phyloP scores from a whole-genome alignment of 2,113 vertebrate genomes.

The Chloroceryle aenea region DNA sequence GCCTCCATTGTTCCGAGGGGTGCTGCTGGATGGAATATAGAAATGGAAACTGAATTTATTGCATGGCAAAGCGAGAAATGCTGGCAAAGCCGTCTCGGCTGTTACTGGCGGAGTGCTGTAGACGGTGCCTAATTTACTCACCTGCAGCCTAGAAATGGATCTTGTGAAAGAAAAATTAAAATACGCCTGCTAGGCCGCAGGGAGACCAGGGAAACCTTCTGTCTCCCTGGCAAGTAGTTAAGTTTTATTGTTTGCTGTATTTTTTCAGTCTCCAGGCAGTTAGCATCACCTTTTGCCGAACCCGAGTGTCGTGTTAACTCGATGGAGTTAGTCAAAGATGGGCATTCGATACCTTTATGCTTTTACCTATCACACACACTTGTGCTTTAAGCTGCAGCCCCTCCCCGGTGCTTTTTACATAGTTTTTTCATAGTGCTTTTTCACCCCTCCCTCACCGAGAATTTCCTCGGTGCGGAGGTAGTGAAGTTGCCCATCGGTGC shows the following conservation, averaged over 20 bases:
- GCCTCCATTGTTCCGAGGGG: background rate
- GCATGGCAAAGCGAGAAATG: background rate
- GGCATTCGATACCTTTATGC: accelerated
- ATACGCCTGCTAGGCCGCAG: background rate
- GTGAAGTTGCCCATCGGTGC: accelerated
- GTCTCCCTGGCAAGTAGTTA: background rate
- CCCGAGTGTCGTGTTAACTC: background rate
- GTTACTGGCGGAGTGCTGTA: background rate
- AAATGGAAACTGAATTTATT: background rate
- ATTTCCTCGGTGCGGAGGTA: background rate
- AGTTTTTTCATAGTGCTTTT: accelerated
- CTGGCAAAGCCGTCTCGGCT: background rate
- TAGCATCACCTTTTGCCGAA: background rate
- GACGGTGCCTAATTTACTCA: background rate
- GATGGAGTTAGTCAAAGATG: background rate
- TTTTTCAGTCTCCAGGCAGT: background rate
- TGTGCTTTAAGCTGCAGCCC: background rate
- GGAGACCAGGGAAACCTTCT: background rate
- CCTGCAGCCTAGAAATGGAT: background rate
- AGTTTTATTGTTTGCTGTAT: background rate
- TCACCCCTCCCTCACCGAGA: accelerated
- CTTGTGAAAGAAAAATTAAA: background rate
- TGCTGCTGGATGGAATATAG: background rate
- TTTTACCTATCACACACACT: background rate
- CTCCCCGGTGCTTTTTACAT: accelerated